A percentile compares a stretch with the other conserved stretches of the same genome.
Conservation (phyloP, 2,888 invertebrate species). For the Conus canariensis region DNA sequence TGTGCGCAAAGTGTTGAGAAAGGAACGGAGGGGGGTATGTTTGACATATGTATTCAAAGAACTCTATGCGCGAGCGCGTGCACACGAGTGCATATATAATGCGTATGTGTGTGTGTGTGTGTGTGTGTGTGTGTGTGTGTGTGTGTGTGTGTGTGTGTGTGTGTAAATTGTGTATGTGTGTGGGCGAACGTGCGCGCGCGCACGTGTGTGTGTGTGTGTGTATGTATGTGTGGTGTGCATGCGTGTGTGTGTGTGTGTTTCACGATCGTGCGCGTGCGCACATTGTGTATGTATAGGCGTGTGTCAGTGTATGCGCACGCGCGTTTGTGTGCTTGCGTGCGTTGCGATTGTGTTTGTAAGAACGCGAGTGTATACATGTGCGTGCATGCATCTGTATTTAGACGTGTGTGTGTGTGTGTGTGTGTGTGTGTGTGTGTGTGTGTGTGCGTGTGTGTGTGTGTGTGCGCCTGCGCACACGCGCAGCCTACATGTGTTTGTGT, state of each 20-base stretch:
- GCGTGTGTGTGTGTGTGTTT: conserved; percentile 2
- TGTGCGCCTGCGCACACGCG: not conserved
- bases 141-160: conserved; percentile 20
- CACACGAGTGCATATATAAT: too few relatives aligned
- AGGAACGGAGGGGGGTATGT: too few relatives aligned
- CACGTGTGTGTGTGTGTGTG: not conserved
- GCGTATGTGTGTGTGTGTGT: conserved; percentile 23
- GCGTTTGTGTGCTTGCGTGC: not conserved
- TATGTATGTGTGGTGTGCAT: not conserved
- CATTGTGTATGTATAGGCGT: not conserved
- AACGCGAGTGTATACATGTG: too few relatives aligned
- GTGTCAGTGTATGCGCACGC: not conserved
- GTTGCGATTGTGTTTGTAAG: too few relatives aligned
- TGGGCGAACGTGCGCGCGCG: not conserved
- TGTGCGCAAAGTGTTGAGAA: too few relatives aligned
- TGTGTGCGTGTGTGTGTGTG: not conserved
- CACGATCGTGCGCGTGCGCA: too few relatives aligned
- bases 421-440: not conserved
- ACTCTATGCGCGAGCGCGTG: not conserved
- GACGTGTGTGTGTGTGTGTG: not conserved
- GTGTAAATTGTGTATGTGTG: conserved; percentile 2
- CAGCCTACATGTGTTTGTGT: not conserved
- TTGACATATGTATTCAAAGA: too few relatives aligned
- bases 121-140: conserved; percentile 23
- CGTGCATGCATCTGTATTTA: too few relatives aligned